phyloP scores from a whole-genome alignment of 37 sponge, comb jelly and placozoan genomes.

The Corticium candelabrum region DNA sequence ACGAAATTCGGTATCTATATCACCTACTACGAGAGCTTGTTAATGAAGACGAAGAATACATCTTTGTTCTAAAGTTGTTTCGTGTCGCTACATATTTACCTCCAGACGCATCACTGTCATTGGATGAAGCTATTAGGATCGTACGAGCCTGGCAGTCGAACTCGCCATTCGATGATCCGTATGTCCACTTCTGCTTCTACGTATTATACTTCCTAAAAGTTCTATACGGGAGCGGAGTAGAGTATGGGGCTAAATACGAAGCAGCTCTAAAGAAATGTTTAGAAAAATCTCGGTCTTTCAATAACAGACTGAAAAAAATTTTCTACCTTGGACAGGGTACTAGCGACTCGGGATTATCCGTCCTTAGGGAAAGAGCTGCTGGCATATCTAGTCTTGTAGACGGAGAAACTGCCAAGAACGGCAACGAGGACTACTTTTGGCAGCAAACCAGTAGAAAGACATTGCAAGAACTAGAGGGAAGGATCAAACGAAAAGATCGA shows the following conservation, averaged over 20 bases:
- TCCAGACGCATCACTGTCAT: not conserved
- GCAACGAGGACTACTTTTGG: not conserved
- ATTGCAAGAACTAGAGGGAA: not conserved
- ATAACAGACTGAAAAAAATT: not conserved
- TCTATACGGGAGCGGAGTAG: not conserved
- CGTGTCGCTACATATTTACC: not conserved
- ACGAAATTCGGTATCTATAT: not conserved
- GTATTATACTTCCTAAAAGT: not conserved
- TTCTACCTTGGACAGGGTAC: not conserved
- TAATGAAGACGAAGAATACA: not conserved
- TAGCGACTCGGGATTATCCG: no score
- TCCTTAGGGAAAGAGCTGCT: no score
- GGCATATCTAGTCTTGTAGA: not conserved
- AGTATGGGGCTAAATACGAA: not conserved
- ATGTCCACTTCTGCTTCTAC: not conserved
- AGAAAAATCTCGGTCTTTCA: not conserved
- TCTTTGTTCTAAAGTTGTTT: not conserved
- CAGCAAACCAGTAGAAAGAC: not conserved
- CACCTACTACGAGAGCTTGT: not conserved
- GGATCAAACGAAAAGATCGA: not conserved
- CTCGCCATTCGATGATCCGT: not conserved
- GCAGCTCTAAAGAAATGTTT: not conserved
- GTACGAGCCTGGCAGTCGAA: not conserved
- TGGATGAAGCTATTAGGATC: not conserved
- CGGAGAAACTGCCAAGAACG: not conserved